phyloP scores from a whole-genome alignment of 2,888 invertebrate genomes.

The Ganaspis brasiliensis region DNA sequence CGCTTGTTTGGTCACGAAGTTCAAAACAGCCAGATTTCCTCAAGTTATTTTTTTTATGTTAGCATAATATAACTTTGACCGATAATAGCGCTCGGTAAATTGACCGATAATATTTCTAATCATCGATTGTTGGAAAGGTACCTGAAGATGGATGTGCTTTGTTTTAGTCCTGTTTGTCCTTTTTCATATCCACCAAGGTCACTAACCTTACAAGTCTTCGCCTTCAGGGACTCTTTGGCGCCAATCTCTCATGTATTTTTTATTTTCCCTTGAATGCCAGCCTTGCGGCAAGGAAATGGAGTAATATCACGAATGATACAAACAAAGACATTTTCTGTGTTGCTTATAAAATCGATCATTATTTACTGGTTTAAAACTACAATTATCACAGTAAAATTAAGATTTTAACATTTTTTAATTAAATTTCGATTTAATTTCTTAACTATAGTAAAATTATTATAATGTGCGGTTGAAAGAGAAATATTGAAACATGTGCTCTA shows the following conservation, averaged over 20 bases:
- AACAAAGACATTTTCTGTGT: too few species aligned
- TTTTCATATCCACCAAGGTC: slow-evolving; percentile 34
- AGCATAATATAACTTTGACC: not conserved
- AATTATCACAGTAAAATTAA: too few species aligned
- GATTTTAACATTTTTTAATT: too few species aligned
- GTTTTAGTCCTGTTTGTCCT: not conserved
- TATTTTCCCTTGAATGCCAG: slow-evolving; percentile 15
- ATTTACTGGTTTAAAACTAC: too few species aligned
- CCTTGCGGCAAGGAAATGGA: slow-evolving; percentile 15
- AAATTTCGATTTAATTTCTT: too few species aligned
- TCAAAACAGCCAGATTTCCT: slow-evolving; percentile 19
- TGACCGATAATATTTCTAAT: slow-evolving; percentile 34
- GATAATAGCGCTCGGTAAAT: slow-evolving; percentile 41
- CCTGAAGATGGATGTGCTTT: slow-evolving; percentile 34
- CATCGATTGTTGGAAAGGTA: slow-evolving; percentile 27
- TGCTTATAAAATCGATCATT: too few species aligned
- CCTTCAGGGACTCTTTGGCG: slow-evolving; percentile 41
- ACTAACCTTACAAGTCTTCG: slow-evolving; percentile 31
- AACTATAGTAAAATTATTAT: too few species aligned
- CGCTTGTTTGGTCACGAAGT: slow-evolving; percentile 14
- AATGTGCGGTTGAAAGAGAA: too few species aligned
- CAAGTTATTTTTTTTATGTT: not conserved
- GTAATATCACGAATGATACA: slow-evolving; percentile 8
- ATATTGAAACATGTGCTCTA: too few species aligned
- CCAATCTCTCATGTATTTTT: slow-evolving; percentile 41